Base-by-base conservation (phyloP, 2,888 invertebrate species). In the Tachina lurida region DNA sequence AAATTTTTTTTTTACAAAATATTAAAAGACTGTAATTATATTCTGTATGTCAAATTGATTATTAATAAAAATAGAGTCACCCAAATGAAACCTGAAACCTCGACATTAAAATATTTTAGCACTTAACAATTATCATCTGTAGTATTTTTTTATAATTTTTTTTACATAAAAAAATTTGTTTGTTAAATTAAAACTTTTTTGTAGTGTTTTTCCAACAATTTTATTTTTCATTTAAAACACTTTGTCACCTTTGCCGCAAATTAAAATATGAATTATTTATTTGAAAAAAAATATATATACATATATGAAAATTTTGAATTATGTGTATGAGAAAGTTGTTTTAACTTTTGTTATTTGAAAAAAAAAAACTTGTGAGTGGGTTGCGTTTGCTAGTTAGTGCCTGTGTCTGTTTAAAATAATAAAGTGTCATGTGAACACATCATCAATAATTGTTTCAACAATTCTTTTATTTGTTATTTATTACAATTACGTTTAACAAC, bases 401-500 rank as follows among this genome's bases (percentile, higher is more conserved):
- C 13, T 12, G 10, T 17, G 9, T 7, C 17, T 2, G 1, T 39
- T 79, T 65, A 22, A 17, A 17, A 58, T 58, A 58, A 54, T 68
- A 68, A 19, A 10, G 15, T 80, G 65, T 19, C 74, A 74, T 67
- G 67, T 58, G 17, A 60, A 54, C 41, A 41, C 41, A 49, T 17
- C 67, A 58, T 43, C 31, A 54, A 52, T 17, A 68, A 49, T 68
- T 74, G 58, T 68, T 52, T 73, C 5, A 74, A 49, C 54, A 74
- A 80, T 47, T 73, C 52, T 54, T 63, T 78, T 71, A 71, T 62
- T n/a, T 62, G 43, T 70, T 45, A 62, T 79, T 70, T 71, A 70
- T 56, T 43, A 62, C 49, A 43, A 43, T 43, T 70, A 62, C 22
- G 17, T 70, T 52, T 22, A 17, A 56, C 19, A 54, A 49, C 17